phyloP scores from a whole-genome alignment of 2,113 vertebrate genomes.

The Clarias batrachus region DNA sequence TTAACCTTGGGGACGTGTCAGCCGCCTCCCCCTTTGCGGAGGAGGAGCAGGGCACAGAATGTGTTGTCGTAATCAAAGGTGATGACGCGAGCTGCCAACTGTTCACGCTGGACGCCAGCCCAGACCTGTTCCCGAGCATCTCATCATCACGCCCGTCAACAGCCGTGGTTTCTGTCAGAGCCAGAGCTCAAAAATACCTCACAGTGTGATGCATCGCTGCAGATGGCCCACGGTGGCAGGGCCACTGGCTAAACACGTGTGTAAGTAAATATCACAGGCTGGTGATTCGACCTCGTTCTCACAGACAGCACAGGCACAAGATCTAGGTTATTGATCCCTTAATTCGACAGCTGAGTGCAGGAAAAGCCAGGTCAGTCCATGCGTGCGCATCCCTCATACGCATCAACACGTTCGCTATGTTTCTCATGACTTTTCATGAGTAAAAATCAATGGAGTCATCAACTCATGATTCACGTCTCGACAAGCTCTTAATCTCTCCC shows the following conservation, averaged over 20 bases:
- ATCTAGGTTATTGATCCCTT: conserved; percentile 45
- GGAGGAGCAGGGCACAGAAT: conserved; percentile 7
- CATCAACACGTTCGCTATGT: conserved; percentile 35
- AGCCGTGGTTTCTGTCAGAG: conserved; percentile 45
- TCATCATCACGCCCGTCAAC: conserved; percentile 57
- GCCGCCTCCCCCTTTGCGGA: conserved; percentile 35
- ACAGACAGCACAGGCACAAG: neutral
- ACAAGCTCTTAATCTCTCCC: conserved; percentile 51
- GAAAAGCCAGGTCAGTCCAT: conserved; percentile 31
- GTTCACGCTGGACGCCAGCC: conserved; percentile 69
- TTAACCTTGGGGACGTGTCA: conserved; percentile 29
- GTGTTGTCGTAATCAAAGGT: conserved; percentile 62
- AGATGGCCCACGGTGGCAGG: conserved; percentile 20
- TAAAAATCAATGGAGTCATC: conserved; percentile 45
- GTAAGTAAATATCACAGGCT: conserved; percentile 31
- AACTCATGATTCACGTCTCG: conserved; percentile 47
- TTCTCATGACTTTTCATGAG: conserved; percentile 39
- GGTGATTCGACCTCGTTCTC: conserved; percentile 19
- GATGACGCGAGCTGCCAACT: conserved; percentile 70
- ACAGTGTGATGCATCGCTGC: conserved; percentile 7
- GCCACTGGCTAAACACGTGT: neutral
- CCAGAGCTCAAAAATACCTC: conserved; percentile 16
- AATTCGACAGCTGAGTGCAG: conserved; percentile 34
- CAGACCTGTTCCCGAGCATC: conserved; percentile 65
- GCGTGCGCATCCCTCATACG: neutral